Evolutionary conservation across 2,113 vertebrate species (phyloP), one percentile per base, ranked within the genome.

Genomic region (Todiramphus saurophagus): DNA sequence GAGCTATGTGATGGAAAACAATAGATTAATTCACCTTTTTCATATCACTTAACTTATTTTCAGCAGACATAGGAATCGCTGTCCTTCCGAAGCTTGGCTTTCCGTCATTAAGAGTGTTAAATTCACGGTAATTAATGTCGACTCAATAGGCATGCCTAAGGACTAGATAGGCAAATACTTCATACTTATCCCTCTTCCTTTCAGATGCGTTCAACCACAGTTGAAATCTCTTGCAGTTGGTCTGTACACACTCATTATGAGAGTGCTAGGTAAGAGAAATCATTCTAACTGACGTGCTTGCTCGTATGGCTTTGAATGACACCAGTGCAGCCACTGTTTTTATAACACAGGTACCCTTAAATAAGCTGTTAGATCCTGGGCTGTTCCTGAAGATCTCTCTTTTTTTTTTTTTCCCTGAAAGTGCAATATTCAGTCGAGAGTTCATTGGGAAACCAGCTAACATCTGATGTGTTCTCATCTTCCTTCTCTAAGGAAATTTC

Each of bases 141-240:
- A 12, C 51, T 67, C 63, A 51, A 33, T 37, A 60, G 20, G 4
- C 11, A 33, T 25, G 3, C 53, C 39, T 75, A 28, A 72, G 53
- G 39, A 43, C 31, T 73, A 35, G 30, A 9, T 9, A 62, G 24
- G 19, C 27, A 89, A 74, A 10, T 59, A 23, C 11, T 21, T 84
- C 43, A 89, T 14, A 30, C 2, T 68, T 60, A 21, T 56, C 28
- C 8, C 16, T 91, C 15, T 72, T 84, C 89, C 69, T 98, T 97
- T 64, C 97, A 99, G 99, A 89, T 98, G 97, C 41, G 98, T 99
- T 70, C 84, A 97, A 27, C 98, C 98, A 75, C 98, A 99, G 72
- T 51, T 99, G 41, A 99, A 99, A 96, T 98, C 99, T 21, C 98
- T 99, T 30, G 99, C 99, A 0, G 83, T 99, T 74, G 99, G 99